Conservation (phyloP, 2,113 vertebrate species). For the Notiomystis cincta region DNA sequence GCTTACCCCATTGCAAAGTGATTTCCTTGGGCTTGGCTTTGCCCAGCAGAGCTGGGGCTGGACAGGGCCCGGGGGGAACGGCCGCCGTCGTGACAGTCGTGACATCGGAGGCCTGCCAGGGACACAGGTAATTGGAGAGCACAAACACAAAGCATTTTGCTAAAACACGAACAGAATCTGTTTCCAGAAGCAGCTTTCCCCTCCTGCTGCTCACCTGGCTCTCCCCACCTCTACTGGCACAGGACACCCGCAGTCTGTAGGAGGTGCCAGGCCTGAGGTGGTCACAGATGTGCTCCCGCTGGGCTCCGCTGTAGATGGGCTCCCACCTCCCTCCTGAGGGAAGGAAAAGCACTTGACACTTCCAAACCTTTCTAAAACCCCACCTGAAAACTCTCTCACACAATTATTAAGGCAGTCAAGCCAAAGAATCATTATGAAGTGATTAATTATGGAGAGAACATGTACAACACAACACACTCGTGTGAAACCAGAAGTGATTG, state of each 20-base stretch:
- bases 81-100: conserved; percentile 67
- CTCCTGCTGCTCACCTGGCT: conserved; percentile 69
- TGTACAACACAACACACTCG: accelerated
- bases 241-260: conserved; percentile 75
- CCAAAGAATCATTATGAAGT: background rate
- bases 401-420: too few relatives aligned
- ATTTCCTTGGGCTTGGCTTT: conserved; percentile 70
- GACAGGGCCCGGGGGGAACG: conserved; percentile 70
- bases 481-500: background rate
- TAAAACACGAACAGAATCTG: background rate
- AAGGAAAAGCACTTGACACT: background rate
- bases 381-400: background rate
- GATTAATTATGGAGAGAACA: background rate
- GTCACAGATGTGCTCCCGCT: conserved; percentile 73
- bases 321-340: conserved; percentile 73
- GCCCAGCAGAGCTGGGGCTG: conserved; percentile 27
- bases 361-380: background rate
- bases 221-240: conserved; percentile 68
- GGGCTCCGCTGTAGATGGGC: conserved; percentile 63
- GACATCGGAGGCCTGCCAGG: conserved; percentile 72
- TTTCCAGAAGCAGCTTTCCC: background rate
- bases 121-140: background rate
- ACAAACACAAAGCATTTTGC: background rate
- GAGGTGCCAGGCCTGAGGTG: conserved; percentile 71
- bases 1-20: conserved; percentile 74